Evolutionary conservation across 2,113 vertebrate genomes (phyloP), one percentile per base, ranked within the genome.

Genomic region (Struthidea cinerea): DNA sequence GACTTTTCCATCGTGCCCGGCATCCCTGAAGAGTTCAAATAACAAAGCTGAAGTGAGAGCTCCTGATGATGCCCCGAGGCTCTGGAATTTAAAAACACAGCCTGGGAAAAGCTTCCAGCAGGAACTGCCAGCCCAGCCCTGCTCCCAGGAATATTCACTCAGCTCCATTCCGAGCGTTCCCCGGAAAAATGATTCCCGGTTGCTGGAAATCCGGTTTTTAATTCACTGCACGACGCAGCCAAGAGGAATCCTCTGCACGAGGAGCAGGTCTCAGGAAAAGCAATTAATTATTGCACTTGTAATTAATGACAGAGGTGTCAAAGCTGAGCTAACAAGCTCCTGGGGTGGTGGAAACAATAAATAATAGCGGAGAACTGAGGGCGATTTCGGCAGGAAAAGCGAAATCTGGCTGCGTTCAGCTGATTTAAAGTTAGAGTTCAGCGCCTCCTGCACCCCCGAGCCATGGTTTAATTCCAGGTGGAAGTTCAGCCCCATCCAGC

Each of bases 201-300:
- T 35, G 47, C 27, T 30, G 55, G 18, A 88, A 78, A 78, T 19
- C 6, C n/a, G 4, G 19, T 1, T 75, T 82, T 79, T 50, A 13
- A 53, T 30, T 16, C 21, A 2, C 35, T 32, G 42, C 1, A 0
- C 12, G 2, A 4, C 0, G 3, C 27, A 28, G 11, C 23, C 7
- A 42, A 78, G 63, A 57, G 44, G 47, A 87, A 78, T 49, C 17
- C 5, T 35, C 65, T 5, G 6, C 27, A 11, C 13, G 16, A 50
- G 61, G 76, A 91, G 75, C 61, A 9, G 41, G 24, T 37, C 37
- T 47, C 39, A 87, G 80, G 52, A 83, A 83, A 87, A 63, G 24
- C 50, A 63, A 85, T 83, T 76, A 77, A 69, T 82, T 85, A 19
- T 6, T 68, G n/a, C 49, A 63, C 41, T 32, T 42, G 33, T 35